These are phyloP conservation scores for Botia kubotai DNA, from an alignment of 2,797 vertebrate species.

Conservation along the genomic window DNA sequence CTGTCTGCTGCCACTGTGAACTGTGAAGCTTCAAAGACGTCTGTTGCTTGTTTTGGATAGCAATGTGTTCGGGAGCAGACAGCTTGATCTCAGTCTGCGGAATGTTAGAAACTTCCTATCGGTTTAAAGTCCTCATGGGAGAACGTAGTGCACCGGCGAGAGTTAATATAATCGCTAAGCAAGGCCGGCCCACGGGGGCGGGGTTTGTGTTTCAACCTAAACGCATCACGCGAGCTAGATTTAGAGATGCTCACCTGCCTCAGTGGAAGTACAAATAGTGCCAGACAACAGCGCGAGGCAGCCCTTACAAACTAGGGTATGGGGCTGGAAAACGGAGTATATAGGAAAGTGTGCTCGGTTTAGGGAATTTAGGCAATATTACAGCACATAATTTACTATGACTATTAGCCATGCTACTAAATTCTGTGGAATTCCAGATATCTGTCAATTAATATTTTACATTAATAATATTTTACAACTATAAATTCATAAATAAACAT, in stretches of 20 bases:
- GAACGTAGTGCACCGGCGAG: conserved; percentile 44
- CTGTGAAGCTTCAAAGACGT: neutral
- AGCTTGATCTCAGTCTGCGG: neutral
- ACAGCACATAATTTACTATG: too few species aligned
- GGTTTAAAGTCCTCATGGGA: conserved; percentile 48
- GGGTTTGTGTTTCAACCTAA: conserved; percentile 61
- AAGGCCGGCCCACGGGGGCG: conserved; percentile 77
- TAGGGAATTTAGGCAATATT: too few species aligned
- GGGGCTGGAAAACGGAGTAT: too few species aligned
- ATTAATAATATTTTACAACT: too few species aligned
- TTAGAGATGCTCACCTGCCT: conserved; percentile 60
- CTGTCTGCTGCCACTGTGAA: neutral
- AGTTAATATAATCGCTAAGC: conserved; percentile 74
- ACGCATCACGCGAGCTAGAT: conserved; percentile 67
- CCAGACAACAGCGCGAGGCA: neutral
- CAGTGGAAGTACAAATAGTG: conserved; percentile 50
- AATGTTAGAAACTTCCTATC: conserved; percentile 17
- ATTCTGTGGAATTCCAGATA: too few species aligned
- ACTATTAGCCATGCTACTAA: too few species aligned
- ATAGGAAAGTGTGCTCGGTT: too few species aligned
- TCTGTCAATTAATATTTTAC: too few species aligned
- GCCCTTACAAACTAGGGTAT: too few species aligned
- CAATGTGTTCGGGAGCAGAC: neutral
- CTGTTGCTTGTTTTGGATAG: conserved; percentile 23
- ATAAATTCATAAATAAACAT: too few species aligned